These are phyloP conservation scores for Mirza zaza DNA, from an alignment of 2,113 vertebrate genomes.

Conservation along the genomic window DNA sequence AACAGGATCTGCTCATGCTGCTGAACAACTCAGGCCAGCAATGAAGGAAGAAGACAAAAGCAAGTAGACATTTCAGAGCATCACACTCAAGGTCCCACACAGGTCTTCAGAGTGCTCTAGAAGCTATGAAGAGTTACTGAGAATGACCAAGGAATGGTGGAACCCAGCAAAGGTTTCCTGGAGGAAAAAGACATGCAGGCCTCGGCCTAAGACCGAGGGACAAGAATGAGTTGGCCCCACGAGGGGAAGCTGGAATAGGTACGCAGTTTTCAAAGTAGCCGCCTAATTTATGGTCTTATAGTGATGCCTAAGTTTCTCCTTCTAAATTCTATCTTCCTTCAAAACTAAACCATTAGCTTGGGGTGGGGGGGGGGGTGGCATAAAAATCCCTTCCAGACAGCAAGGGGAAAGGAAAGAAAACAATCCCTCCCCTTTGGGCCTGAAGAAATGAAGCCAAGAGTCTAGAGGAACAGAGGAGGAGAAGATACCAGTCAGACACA, in stretches of 20 bases:
- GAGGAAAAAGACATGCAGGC: background rate
- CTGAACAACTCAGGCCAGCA: background rate
- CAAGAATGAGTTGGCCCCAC: background rate
- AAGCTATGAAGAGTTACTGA: too few species aligned
- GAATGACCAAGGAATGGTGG: background rate
- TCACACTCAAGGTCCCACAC: background rate
- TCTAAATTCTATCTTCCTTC: background rate
- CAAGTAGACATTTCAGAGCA: background rate
- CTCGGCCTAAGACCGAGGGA: background rate
- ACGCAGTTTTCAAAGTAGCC: background rate
- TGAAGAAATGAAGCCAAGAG: background rate
- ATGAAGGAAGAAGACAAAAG: background rate
- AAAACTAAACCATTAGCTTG: background rate
- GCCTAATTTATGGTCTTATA: background rate
- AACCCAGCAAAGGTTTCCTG: background rate
- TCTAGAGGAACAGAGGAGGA: background rate
- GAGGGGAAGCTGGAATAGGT: background rate
- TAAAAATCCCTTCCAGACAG: background rate
- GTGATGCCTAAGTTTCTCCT: background rate
- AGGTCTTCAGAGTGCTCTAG: background rate
- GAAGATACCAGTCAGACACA: background rate
- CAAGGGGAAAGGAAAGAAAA: background rate
- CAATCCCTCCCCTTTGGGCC: background rate
- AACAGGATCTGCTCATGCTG: background rate
- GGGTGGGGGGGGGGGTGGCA: background rate